Percentiles rank a stretch among this genome's conserved stretches.
Conservation (phyloP, 2,797 vertebrate genomes). For the Dermochelys coriacea region DNA sequence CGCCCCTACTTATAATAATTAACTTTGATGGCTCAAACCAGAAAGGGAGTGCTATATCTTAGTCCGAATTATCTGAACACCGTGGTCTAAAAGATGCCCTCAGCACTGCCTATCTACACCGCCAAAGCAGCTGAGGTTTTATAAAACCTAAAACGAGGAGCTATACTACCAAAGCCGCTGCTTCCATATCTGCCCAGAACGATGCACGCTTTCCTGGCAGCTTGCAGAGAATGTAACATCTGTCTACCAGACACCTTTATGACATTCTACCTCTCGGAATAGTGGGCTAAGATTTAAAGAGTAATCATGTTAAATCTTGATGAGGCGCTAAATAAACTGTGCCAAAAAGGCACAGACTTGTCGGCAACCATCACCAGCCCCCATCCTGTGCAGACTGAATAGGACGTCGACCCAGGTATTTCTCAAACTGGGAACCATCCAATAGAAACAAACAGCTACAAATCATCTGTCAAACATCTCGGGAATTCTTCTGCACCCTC, state of each 20-base stretch:
- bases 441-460: background rate
- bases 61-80: background rate
- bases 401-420: background rate
- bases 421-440: background rate
- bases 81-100: background rate
- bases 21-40: background rate
- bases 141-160: slow-evolving; percentile 19
- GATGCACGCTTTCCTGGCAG: slow-evolving; percentile 39
- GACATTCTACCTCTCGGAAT: slow-evolving; percentile 18
- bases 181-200: slow-evolving; percentile 1
- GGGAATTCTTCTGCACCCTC: background rate
- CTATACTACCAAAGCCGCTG: slow-evolving; percentile 37
- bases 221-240: slow-evolving; percentile 59
- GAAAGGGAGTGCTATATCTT: background rate
- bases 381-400: background rate
- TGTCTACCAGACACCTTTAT: slow-evolving; percentile 71
- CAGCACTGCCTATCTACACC: background rate
- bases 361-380: background rate
- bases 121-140: background rate
- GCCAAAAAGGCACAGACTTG: background rate
- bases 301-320: slow-evolving; percentile 44
- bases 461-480: background rate
- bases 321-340: slow-evolving; percentile 52
- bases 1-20: background rate
- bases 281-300: slow-evolving; percentile 46